phyloP scores from a whole-genome alignment of 30 jellyfish, hydroid and myxozoan species.

The Chrysaora quinquecirrha region DNA sequence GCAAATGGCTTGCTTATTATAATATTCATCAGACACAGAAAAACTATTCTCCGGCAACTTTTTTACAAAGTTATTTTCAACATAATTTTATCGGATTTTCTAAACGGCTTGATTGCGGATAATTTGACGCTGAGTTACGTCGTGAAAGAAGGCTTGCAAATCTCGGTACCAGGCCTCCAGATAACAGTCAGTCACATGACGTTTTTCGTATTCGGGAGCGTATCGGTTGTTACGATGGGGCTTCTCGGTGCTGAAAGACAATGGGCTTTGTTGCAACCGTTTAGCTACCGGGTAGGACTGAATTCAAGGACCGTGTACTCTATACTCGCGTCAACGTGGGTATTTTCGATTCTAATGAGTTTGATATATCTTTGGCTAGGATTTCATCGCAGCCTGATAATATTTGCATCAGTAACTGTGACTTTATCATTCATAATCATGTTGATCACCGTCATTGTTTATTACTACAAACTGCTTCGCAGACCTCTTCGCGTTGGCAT shows the following conservation, averaged over 20 bases:
- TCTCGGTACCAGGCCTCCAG: conserved; percentile 20
- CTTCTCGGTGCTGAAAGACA: conserved; percentile 60
- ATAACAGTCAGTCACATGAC: conserved; percentile 45
- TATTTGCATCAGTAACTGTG: conserved; percentile 68
- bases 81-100: conserved; percentile 44
- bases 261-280: conserved; percentile 60
- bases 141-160: conserved; percentile 49
- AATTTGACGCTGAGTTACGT: conserved; percentile 41
- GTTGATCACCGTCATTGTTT: conserved; percentile 35
- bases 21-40: conserved; percentile 24
- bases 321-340: conserved; percentile 41
- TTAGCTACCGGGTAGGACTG: conserved; percentile 65
- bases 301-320: neutral
- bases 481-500: conserved; percentile 23
- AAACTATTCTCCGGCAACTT: conserved; percentile 13
- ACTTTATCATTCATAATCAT: conserved; percentile 32
- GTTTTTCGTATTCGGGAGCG: conserved; percentile 60
- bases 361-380: conserved; percentile 49
- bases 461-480: conserved; percentile 42
- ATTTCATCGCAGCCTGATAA: conserved; percentile 42
- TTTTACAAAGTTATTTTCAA: conserved; percentile 65
- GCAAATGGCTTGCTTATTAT: conserved; percentile 36
- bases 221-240: conserved; percentile 62
- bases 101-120: conserved; percentile 65
- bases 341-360: conserved; percentile 31